Conservation (phyloP, 2,113 vertebrate species). For the Hepsetus odoe region DNA sequence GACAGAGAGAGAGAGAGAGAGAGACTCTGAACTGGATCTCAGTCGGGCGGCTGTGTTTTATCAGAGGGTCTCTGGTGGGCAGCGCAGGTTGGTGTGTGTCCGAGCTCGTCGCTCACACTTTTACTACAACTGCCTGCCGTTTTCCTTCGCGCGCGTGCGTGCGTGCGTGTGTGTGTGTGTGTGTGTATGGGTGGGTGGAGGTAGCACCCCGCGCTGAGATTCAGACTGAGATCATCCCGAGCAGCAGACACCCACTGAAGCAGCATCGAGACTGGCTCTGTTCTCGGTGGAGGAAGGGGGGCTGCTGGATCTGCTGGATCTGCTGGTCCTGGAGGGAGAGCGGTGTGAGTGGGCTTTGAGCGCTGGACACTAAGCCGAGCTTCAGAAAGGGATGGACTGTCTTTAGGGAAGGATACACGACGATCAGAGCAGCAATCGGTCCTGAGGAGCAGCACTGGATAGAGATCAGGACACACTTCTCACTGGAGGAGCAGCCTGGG, state of each 20-base stretch:
- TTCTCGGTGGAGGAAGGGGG: not conserved
- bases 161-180: conserved; percentile 24
- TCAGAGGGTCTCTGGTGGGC: not conserved
- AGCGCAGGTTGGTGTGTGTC: not conserved
- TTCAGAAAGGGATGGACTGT: conserved; percentile 6
- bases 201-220: conserved; percentile 12
- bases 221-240: not conserved
- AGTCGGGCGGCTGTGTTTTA: not conserved
- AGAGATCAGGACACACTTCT: not conserved
- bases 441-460: conserved; percentile 10
- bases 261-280: not conserved
- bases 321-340: not conserved
- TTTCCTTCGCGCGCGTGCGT: conserved; percentile 32
- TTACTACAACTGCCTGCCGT: conserved; percentile 3
- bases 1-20: not conserved
- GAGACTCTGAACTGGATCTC: not conserved
- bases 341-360: not conserved
- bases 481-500: not conserved
- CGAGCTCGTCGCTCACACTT: not conserved
- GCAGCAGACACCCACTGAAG: not conserved
- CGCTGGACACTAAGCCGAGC: not conserved
- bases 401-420: not conserved
- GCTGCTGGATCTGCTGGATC: not conserved
- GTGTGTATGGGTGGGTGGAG: no score
- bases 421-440: conserved; percentile 3